Base-by-base conservation (phyloP, 2,797 vertebrate genomes). In the Falco rusticolus region DNA sequence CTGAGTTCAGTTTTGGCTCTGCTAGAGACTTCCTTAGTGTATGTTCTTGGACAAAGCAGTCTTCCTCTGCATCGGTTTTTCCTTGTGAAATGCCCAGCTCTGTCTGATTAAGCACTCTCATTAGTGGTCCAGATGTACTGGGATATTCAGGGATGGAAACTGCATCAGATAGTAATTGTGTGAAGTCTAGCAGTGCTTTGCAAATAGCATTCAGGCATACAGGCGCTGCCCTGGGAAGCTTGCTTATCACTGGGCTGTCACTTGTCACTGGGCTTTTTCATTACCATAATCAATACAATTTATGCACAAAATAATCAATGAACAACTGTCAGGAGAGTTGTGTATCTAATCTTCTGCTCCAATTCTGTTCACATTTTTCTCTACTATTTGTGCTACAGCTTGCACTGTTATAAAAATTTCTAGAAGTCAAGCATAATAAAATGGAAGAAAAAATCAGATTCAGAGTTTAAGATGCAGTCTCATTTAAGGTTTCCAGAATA, bases 241-340 rank as follows among this genome's bases (percentile, higher is more conserved):
- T 82, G 51, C 37, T 51, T 60, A 0, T 41, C 75, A 54, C 59
- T 26, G n/a, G 5, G 4, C 78, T 69, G 74, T 61, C 77, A 56
- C 43, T 75, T 28, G 26, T 64, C 75, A 48, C 78, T 63, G 80
- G 43, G 56, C 75, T 84, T 82, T 75, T 75, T 60, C 78, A 41
- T 95, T 80, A 64, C 68, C 81, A 61, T 80, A 85, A 94, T 93
- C 94, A 80, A 96, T 95, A 48, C 19, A 72, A 16, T 93, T 90
- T 89, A 26, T 13, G 3, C 70, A 41, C 75, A 14, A 80, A 83
- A 75, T 74, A 90, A 96, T 96, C 93, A 70, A 91, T 83, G 48
- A 64, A 37, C 17, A 53, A 28, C 70, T 1, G 0, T 59, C 70
- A 66, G 74, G 57, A 45, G 59, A 87, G 66, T 51, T 60, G 16